phyloP scores from a whole-genome alignment of 2,888 invertebrate species.

The Alloscopus bannaensis region DNA sequence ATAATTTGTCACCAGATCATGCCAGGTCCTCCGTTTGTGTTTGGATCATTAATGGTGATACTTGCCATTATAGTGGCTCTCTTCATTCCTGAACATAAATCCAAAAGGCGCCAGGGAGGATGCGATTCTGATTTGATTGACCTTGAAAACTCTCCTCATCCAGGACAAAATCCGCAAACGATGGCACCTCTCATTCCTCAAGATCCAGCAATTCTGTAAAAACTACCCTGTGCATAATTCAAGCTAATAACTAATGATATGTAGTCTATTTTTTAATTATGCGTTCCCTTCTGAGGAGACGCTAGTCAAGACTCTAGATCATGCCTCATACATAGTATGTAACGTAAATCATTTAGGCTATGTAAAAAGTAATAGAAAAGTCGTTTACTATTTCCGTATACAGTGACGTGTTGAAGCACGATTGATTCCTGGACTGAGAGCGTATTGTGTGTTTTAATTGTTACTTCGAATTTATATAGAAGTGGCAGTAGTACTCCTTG shows the following conservation, averaged over 20 bases:
- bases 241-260: slow-evolving; percentile 47
- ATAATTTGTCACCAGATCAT: no score
- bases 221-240: slow-evolving; percentile 62
- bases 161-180: slow-evolving; percentile 70
- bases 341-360: slow-evolving; percentile 56
- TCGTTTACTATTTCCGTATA: slow-evolving; percentile 23
- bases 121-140: slow-evolving; percentile 72
- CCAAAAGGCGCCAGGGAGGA: slow-evolving; percentile 70
- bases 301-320: slow-evolving; percentile 65
- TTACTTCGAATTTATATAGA: slow-evolving; percentile 16
- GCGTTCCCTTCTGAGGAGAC: slow-evolving; percentile 48
- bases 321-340: slow-evolving; percentile 51
- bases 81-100: slow-evolving; percentile 84
- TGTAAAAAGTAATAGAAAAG: slow-evolving; percentile 19
- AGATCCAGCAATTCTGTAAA: slow-evolving; percentile 69
- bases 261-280: slow-evolving; percentile 63
- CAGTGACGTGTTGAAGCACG: slow-evolving; percentile 34
- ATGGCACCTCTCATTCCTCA: slow-evolving; percentile 73
- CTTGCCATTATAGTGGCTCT: slow-evolving; percentile 95
- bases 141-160: slow-evolving; percentile 69
- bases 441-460: slow-evolving; percentile 28
- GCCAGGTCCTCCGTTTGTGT: slow-evolving; percentile 98
- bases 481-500: slow-evolving; percentile 1
- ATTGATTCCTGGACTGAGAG: slow-evolving; percentile 52
- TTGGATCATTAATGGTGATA: slow-evolving; percentile 97